Conservation (phyloP, 2,113 vertebrate species). For the Elanoides forficatus region DNA sequence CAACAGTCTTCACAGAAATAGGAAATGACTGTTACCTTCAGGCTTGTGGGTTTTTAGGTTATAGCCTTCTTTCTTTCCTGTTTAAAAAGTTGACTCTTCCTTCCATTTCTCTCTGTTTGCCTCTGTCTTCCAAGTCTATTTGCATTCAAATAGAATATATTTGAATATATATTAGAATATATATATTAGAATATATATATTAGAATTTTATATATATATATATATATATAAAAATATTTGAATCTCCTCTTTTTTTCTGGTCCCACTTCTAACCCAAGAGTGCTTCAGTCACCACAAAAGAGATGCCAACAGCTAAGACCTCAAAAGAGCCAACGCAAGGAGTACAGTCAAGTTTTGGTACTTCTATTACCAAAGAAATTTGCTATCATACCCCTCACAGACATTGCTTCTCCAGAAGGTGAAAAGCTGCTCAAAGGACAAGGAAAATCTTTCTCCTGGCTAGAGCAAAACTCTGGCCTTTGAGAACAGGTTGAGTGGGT, state of each 20-base stretch:
- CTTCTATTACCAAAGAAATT: not conserved
- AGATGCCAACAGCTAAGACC: not conserved
- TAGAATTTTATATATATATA: too few species aligned
- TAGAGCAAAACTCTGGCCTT: not conserved
- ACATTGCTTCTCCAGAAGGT: not conserved
- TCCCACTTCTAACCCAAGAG: not conserved
- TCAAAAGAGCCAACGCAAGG: not conserved
- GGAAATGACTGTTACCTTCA: constrained; percentile 33
- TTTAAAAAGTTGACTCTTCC: not conserved
- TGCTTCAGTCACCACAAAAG: not conserved
- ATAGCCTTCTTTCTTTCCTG: not conserved
- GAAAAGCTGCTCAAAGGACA: not conserved
- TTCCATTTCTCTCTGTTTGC: not conserved
- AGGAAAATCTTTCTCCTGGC: not conserved
- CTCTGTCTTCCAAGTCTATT: not conserved
- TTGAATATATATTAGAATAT: too few species aligned
- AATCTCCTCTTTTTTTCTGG: not conserved
- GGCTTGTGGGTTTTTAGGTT: not conserved
- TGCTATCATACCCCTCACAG: not conserved
- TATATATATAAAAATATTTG: too few species aligned
- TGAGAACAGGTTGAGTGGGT: not conserved
- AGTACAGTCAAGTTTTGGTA: not conserved
- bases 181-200: too few species aligned
- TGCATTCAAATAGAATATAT: not conserved
- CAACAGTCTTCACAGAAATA: constrained; percentile 7